These are phyloP conservation scores for Acanthosepion esculentum DNA, from an alignment of 2,888 invertebrate genomes.

Conservation along the genomic window DNA sequence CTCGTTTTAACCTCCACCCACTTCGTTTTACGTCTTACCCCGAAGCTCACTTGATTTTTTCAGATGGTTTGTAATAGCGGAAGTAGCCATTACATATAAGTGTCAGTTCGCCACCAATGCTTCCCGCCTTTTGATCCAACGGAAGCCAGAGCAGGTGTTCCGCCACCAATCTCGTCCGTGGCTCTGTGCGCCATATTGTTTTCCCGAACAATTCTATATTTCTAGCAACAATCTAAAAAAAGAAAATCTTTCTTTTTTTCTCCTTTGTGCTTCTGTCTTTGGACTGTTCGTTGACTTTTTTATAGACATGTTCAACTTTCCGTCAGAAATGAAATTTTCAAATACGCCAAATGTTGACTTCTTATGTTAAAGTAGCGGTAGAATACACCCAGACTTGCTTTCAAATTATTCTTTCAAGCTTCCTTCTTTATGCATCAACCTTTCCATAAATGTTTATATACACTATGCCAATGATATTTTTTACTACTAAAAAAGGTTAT, in stretches of 20 bases:
- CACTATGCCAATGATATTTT: no score
- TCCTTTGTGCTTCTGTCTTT: background rate
- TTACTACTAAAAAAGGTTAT: no score
- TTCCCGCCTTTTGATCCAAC: constrained; percentile 33
- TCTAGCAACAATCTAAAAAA: background rate
- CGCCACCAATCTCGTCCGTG: background rate
- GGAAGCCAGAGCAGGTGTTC: constrained; percentile 16
- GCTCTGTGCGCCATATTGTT: background rate
- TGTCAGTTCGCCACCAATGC: background rate
- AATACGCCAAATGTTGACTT: background rate
- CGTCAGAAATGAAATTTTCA: background rate
- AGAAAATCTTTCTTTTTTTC: background rate
- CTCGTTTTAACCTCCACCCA: background rate
- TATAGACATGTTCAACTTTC: no score
- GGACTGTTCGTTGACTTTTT: no score
- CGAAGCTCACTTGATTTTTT: background rate
- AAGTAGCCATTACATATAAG: constrained; percentile 6
- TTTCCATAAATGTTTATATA: no score
- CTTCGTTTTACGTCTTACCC: background rate
- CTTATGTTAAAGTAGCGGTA: background rate
- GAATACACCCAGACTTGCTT: background rate
- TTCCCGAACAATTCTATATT: background rate
- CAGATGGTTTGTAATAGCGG: constrained; percentile 33
- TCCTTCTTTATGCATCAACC: no score
- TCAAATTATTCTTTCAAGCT: no score